A percentile compares a stretch with the other conserved stretches of the same genome.
Conservation (phyloP, 2,113 vertebrate genomes). For the Nyctereutes procyonoides region DNA sequence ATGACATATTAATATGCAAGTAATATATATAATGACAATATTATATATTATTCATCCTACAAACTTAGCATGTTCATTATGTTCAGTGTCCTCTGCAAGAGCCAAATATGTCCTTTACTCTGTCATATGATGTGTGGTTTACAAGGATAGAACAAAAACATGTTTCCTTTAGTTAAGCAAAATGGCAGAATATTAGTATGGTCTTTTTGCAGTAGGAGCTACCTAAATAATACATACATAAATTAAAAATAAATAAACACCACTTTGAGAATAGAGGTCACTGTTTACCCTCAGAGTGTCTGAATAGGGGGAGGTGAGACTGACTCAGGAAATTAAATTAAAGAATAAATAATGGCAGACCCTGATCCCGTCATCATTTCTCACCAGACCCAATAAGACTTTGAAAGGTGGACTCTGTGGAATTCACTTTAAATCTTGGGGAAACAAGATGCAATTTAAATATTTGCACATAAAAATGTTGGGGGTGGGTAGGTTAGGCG, state of each 20-base stretch:
- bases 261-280: constrained; percentile 41
- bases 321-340: constrained; percentile 78
- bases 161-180: not conserved
- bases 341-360: constrained; percentile 75
- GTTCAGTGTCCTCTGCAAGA: not conserved
- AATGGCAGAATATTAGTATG: not conserved
- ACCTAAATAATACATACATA: not conserved
- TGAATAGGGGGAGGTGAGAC: constrained; percentile 57
- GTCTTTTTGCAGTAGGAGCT: not conserved
- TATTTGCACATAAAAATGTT: constrained; percentile 71
- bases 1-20: not conserved
- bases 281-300: constrained; percentile 6
- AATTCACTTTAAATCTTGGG: constrained; percentile 66
- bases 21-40: not conserved
- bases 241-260: not conserved
- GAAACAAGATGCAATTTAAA: constrained; percentile 68
- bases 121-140: not conserved
- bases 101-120: not conserved
- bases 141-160: not conserved
- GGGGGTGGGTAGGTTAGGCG: constrained; percentile 4
- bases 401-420: constrained; percentile 73
- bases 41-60: not conserved
- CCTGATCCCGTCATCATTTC: constrained; percentile 77
- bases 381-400: constrained; percentile 75
- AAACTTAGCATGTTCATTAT: not conserved